These are phyloP conservation scores for Aradophagus sp. DNA, from an alignment of 1,140 invertebrate species.

Conservation along the genomic window DNA sequence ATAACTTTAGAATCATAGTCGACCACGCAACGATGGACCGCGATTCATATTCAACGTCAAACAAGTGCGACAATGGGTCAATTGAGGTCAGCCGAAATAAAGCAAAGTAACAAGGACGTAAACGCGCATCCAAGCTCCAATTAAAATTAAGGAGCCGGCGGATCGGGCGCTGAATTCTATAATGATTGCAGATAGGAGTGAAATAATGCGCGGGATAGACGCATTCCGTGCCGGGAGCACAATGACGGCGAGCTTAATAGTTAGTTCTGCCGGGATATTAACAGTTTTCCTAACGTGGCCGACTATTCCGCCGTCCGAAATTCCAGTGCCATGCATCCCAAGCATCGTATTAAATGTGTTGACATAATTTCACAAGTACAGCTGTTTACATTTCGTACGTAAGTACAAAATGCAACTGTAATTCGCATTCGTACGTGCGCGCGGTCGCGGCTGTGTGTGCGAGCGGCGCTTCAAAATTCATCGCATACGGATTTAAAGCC, in stretches of 20 bases:
- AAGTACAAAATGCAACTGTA: constrained; percentile 47
- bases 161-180: no score
- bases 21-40: no score
- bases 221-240: constrained; percentile 28
- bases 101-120: constrained; percentile 9
- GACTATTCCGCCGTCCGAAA: constrained; percentile 39
- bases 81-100: no score
- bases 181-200: constrained; percentile 20
- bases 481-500: constrained; percentile 33
- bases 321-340: constrained; percentile 30
- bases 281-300: constrained; percentile 48
- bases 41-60: no score
- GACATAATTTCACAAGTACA: constrained; percentile 38
- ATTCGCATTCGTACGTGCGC: constrained; percentile 36
- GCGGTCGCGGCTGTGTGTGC: constrained; percentile 7
- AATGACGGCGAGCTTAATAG: constrained; percentile 41
- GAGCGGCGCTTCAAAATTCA: constrained; percentile 25
- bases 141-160: no score
- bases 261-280: constrained; percentile 42
- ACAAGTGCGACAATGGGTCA: no score
- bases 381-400: constrained; percentile 46
- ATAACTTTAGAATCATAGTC: no score
- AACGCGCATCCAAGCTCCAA: no score
- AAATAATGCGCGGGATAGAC: constrained; percentile 39
- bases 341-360: constrained; percentile 33